Evolutionary conservation across 2,113 vertebrate species (phyloP).

Genomic region (Eretmodus cyanostictus): DNA sequence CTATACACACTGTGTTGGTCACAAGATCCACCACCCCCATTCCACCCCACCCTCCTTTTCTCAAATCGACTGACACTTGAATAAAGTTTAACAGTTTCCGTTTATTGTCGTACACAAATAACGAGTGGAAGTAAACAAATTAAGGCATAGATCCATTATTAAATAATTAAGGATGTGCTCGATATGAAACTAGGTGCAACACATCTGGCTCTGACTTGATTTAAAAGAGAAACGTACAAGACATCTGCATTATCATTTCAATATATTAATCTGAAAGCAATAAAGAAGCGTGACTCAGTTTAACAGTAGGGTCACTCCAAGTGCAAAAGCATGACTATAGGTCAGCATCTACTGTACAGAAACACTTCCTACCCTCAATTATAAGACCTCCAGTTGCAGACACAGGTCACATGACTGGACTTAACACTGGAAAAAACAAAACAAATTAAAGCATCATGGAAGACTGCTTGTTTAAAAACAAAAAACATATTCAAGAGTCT

Average conservation of each 20-base stretch:
- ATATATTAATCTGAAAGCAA: slow-evolving; percentile 1
- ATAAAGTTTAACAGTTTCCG: background rate
- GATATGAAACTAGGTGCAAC: background rate
- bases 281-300: background rate
- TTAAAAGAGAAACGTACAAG: background rate
- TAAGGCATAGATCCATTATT: slow-evolving; percentile 28
- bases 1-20: slow-evolving; percentile 26
- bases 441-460: background rate
- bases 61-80: background rate
- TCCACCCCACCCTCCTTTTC: background rate
- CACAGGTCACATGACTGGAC: background rate
- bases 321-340: slow-evolving; percentile 13
- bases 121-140: slow-evolving; percentile 13
- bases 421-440: background rate
- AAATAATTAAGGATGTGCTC: background rate
- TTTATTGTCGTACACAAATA: slow-evolving; percentile 26
- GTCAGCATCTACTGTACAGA: background rate
- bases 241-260: background rate
- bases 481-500: background rate
- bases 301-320: background rate
- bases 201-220: background rate
- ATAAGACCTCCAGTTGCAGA: background rate
- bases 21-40: background rate
- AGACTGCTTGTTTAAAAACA: slow-evolving; percentile 10
- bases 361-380: background rate